phyloP scores from a whole-genome alignment of 2,888 invertebrate species.

The Ichneumoninae sp. region DNA sequence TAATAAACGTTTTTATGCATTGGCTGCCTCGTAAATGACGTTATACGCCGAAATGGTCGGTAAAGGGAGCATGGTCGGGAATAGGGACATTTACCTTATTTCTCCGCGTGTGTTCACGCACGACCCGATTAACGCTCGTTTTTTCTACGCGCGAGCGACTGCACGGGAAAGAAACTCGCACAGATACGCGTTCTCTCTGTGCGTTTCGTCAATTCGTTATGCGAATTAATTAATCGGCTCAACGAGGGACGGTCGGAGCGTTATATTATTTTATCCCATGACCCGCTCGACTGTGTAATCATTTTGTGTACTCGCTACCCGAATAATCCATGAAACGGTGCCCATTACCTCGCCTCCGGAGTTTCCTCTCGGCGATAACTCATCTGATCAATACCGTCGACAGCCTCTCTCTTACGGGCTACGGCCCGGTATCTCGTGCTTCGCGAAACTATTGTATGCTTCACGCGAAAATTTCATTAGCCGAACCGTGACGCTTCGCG shows the following conservation, averaged over 20 bases:
- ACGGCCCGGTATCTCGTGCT: background rate
- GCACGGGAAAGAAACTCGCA: slow-evolving; percentile 9
- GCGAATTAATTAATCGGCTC: slow-evolving; percentile 51
- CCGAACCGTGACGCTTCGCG: background rate
- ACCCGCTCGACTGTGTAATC: slow-evolving; percentile 34
- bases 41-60: too few relatives aligned
- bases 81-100: too few relatives aligned
- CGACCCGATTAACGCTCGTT: background rate
- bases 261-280: slow-evolving; percentile 48
- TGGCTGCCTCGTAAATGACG: too few relatives aligned
- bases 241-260: slow-evolving; percentile 24
- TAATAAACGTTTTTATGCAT: too few relatives aligned
- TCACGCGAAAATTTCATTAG: background rate
- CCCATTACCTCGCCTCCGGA: slow-evolving; percentile 1
- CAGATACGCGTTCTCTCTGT: background rate
- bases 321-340: slow-evolving; percentile 27
- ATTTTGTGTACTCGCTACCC: slow-evolving; percentile 36
- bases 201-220: slow-evolving; percentile 46
- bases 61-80: too few relatives aligned
- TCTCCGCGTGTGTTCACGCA: background rate
- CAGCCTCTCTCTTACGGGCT: slow-evolving; percentile 1
- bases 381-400: slow-evolving; percentile 47
- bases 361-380: slow-evolving; percentile 24
- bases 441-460: slow-evolving; percentile 26
- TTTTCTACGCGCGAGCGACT: background rate